phyloP scores from a whole-genome alignment of 2,888 invertebrate species.

The Eristalis tenax region DNA sequence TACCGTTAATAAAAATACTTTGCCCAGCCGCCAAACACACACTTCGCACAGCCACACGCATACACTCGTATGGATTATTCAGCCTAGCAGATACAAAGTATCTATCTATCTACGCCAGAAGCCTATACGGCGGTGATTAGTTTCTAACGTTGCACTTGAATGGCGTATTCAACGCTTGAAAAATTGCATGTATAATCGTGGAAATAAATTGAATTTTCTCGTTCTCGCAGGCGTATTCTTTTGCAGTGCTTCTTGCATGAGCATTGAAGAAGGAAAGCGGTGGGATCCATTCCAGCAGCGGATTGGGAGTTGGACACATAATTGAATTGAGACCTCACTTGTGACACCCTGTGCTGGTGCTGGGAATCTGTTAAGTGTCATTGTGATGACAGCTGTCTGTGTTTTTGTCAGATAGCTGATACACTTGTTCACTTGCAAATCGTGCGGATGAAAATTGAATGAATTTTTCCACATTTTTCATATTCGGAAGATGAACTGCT shows the following conservation, averaged over 20 bases:
- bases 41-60: not conserved
- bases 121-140: conserved; percentile 65
- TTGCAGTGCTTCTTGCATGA: not conserved
- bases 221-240: conserved; percentile 2
- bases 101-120: conserved; percentile 44
- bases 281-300: not conserved
- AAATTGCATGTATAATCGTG: conserved; percentile 59
- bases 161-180: conserved; percentile 47
- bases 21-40: conserved; percentile 5
- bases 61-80: not conserved
- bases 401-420: no score
- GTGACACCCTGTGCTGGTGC: not conserved
- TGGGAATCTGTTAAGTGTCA: not conserved
- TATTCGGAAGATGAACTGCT: no score
- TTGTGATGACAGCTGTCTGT: not conserved
- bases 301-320: not conserved
- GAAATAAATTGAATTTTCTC: conserved; percentile 60
- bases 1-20: conserved; percentile 66
- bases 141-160: conserved; percentile 66
- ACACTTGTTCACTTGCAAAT: no score
- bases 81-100: conserved; percentile 31
- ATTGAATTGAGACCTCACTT: not conserved
- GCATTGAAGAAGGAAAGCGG: no score
- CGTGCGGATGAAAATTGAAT: no score
- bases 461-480: no score